Percentiles rank a stretch among this genome's conserved stretches.
These are phyloP conservation scores for Clarias platycephalus DNA, from an alignment of 2,797 vertebrate species.

Conservation along the genomic window DNA sequence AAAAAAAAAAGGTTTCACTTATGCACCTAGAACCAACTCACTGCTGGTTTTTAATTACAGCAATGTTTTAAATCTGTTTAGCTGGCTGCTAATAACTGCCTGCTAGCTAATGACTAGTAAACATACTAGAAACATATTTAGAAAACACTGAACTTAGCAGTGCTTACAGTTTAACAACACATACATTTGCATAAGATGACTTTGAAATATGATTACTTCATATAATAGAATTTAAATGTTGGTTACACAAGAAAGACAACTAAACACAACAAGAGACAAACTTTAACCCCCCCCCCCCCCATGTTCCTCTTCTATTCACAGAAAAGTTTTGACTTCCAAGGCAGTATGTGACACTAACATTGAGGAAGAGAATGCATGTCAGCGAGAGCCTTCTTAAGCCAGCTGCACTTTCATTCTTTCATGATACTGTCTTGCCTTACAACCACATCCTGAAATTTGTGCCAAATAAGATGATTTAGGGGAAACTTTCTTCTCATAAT, in stretches of 20 bases:
- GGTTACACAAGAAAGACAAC: neutral
- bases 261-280: neutral
- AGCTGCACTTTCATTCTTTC: neutral
- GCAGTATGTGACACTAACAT: neutral
- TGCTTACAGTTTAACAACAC: neutral
- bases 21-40: neutral
- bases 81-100: neutral
- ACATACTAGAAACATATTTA: neutral
- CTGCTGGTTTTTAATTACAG: neutral
- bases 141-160: neutral
- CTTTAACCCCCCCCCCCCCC: neutral
- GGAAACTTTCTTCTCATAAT: neutral
- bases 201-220: neutral
- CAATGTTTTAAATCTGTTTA: neutral
- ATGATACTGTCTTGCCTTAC: neutral
- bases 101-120: neutral
- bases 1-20: neutral
- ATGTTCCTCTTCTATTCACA: neutral
- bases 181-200: neutral
- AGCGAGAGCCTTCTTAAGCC: neutral
- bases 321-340: neutral
- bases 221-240: neutral
- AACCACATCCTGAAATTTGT: constrained; percentile 30
- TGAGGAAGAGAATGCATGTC: neutral
- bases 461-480: neutral